Evolutionary conservation across 2,888 invertebrate species (phyloP), one percentile per base, ranked within the genome.

Genomic region (Carabus problematicus): DNA sequence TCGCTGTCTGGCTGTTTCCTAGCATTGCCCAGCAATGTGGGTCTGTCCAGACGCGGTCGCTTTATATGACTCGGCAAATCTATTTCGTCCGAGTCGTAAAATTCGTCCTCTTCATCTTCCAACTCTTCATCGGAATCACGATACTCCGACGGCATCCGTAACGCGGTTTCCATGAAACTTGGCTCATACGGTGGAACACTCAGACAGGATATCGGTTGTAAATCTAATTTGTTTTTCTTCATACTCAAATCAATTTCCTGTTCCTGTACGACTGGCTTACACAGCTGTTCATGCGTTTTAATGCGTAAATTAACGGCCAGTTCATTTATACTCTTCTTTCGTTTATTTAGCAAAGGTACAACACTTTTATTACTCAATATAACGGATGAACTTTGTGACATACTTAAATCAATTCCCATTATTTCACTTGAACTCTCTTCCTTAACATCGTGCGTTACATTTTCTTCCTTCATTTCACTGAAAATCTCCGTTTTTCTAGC

Each of bases 21-120:
- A 61, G 74, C 74, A 14, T 75, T 73, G 16, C 74, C 73, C n/a
- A 76, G 60, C 19, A 75, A 69, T 4, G 75, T 75, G 4, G 75
- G 75, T 61, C 75, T 64, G 42, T 73, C 74, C 47, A 73, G 67
- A 8, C 75, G 63, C 9, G 73, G 73, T 14, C 72, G 72, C 63
- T 76, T 76, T 49, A 75, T 59, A 41, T 72, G 72, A 49, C 71
- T 71, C 12, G 74, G 75, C 71, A 73, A 73, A 40, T 73, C 71
- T 40, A 74, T 68, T 60, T 73, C 73, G 29, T 75, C 74, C 8
- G 74, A 74, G 12, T 72, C 73, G 8, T 72, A 72, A 12, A 73
- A 41, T n/a, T 75, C 12, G 69, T 71, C 74, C n/a, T 74, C 71
- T 18, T 74, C 71, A 62, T 75, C 72, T 42, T 61, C 70, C 9